Percentiles rank a stretch among this genome's conserved stretches.
Conservation (phyloP, 1,140 invertebrate genomes). For the Dreissena rostriformis region DNA sequence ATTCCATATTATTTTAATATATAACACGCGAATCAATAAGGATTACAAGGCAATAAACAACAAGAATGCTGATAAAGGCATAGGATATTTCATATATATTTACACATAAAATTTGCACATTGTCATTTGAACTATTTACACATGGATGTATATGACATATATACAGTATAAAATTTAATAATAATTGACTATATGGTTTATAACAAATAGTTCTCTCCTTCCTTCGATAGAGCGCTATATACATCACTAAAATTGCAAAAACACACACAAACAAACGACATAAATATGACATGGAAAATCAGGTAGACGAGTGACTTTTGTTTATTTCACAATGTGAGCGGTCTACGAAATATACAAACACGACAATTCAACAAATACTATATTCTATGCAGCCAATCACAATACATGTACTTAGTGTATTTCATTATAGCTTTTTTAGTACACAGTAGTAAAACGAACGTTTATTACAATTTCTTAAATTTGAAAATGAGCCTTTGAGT, state of each 20-base stretch:
- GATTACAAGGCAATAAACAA: too few species aligned
- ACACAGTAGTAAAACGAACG: not conserved
- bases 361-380: not conserved
- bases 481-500: not conserved
- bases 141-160: conserved; percentile 7
- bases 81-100: conserved; percentile 45
- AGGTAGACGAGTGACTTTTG: conserved; percentile 13
- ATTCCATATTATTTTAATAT: too few species aligned
- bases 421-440: not conserved
- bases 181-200: conserved; percentile 39
- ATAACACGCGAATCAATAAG: too few species aligned
- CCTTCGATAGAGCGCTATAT: conserved; percentile 37
- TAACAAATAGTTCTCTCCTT: conserved; percentile 36
- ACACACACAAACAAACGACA: conserved; percentile 41
- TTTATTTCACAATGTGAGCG: too few species aligned
- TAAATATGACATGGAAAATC: conserved; percentile 28
- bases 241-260: conserved; percentile 50
- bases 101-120: conserved; percentile 42
- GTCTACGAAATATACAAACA: not conserved
- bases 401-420: not conserved
- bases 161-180: conserved; percentile 51
- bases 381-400: not conserved
- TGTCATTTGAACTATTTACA: conserved; percentile 13
- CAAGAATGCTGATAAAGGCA: not conserved
- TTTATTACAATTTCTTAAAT: not conserved